Evolutionary conservation across 2,113 vertebrate genomes (phyloP).

Genomic region (Strix aluco): DNA sequence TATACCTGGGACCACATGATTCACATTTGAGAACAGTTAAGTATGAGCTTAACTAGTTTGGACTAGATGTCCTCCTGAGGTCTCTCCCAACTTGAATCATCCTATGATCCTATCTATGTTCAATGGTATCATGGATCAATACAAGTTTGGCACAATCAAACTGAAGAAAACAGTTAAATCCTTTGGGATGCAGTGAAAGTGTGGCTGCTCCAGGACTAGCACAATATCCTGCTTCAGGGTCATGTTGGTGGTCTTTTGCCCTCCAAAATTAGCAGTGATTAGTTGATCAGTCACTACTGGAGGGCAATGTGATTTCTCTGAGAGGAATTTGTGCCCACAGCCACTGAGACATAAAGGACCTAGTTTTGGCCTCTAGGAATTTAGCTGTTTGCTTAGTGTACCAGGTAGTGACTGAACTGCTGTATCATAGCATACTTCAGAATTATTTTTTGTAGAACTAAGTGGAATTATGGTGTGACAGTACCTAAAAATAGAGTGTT

Average conservation of each 20-base stretch:
- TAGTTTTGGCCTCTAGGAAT: neutral
- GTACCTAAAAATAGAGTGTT: accelerated
- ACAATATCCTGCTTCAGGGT: neutral
- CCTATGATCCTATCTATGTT: neutral
- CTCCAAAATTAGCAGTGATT: neutral
- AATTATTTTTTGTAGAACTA: neutral
- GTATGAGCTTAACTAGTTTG: neutral
- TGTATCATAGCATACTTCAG: neutral
- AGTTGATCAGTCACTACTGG: neutral
- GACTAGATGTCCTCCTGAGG: neutral
- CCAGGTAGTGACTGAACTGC: neutral
- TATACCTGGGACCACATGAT: neutral
- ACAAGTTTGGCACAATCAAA: neutral
- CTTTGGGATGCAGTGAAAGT: neutral
- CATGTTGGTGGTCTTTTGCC: neutral
- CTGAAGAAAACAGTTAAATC: neutral
- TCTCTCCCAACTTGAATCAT: neutral
- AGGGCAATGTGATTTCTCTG: neutral
- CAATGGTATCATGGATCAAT: neutral
- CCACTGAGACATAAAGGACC: neutral
- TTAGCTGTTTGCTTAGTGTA: neutral
- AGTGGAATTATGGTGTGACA: neutral
- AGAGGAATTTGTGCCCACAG: neutral
- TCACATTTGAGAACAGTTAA: neutral
- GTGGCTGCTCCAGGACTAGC: neutral